Percentiles rank a stretch among this genome's conserved stretches.
Evolutionary conservation across 1,140 invertebrate species (phyloP).

Genomic region (Dolichoris vasculosae): DNA sequence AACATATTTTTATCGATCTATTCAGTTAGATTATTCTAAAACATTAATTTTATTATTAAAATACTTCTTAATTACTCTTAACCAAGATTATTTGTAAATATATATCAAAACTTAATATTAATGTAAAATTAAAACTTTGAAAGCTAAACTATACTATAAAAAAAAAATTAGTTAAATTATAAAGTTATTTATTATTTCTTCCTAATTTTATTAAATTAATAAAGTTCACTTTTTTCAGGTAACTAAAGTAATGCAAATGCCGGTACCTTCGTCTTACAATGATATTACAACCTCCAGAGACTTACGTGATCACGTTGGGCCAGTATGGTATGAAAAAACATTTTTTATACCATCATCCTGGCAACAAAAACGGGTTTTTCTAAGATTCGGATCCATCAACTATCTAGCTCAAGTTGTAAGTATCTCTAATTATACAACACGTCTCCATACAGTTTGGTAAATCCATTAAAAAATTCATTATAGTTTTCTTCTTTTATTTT

Average conservation of each 20-base stretch:
- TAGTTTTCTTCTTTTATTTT: background rate
- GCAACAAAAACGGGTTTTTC: constrained; percentile 82
- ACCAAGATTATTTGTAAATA: background rate
- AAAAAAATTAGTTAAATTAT: background rate
- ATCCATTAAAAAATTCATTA: background rate
- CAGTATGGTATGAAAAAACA: constrained; percentile 91
- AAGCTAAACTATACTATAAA: background rate
- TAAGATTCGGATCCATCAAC: constrained; percentile 92
- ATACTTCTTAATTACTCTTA: background rate
- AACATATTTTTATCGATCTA: too few species aligned
- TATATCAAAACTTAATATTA: background rate
- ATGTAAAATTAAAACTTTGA: too few species aligned
- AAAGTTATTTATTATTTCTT: background rate
- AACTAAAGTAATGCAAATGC: constrained; percentile 84
- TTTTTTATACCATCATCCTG: constrained; percentile 89
- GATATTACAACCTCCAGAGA: constrained; percentile 89
- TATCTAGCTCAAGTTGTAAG: constrained; percentile 92
- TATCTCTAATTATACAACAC: constrained; percentile 53
- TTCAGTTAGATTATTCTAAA: too few species aligned
- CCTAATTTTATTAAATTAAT: background rate
- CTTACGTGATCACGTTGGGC: constrained; percentile 93
- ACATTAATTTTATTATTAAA: too few species aligned
- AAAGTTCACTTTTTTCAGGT: constrained; percentile 67
- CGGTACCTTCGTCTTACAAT: constrained; percentile 97
- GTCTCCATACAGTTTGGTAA: background rate